Evolutionary conservation across 2,113 vertebrate genomes (phyloP), one percentile per base, ranked within the genome.

Genomic region (Apodemus speciosus): DNA sequence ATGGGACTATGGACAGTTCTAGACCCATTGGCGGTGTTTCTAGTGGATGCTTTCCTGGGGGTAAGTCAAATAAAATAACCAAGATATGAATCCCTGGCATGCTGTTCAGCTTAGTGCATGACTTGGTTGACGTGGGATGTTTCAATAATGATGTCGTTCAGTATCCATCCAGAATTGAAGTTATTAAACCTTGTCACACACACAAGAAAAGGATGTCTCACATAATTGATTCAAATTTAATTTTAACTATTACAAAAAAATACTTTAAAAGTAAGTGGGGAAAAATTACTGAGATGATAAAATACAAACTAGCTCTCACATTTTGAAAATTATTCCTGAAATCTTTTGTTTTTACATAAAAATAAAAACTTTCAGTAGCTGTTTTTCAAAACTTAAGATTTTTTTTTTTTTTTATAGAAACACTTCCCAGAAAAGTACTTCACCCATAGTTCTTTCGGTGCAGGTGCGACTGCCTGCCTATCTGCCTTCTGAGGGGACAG

Each of bases 1-100:
- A 98, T 99, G 98, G 99, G 98, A 97, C 98, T 99, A 97, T 99
- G 99, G 99, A 99, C 99, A 98, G 97, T 99, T 97, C 98, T 99
- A 90, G 98, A 99, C 99, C 99, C 99, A 96, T 98, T 99, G 98
- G 99, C 99, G 15, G 98, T 99, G 97, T 99, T 99, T 95, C 79
- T 98, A 97, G 99, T 99, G 98, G 99, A 99, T 98, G 97, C 97
- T 95, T 71, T 99, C 99, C 99, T 99, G 97, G 99, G 99, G 99
- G 99, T 99, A 99, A 99, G 99, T 99, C 99, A 98, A 98, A 98
- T 98, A 98, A 99, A 99, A 99, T 99, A 99, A 99, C 98, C 98
- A 98, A 98, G 96, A 98, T 94, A 76, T 96, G 95, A 98, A 98
- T 98, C 98, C 98, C 99, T 98, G 98, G 98, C 97, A 98, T 97